Evolutionary conservation across 2,113 vertebrate genomes (phyloP).

Genomic region (Tinamus guttatus): DNA sequence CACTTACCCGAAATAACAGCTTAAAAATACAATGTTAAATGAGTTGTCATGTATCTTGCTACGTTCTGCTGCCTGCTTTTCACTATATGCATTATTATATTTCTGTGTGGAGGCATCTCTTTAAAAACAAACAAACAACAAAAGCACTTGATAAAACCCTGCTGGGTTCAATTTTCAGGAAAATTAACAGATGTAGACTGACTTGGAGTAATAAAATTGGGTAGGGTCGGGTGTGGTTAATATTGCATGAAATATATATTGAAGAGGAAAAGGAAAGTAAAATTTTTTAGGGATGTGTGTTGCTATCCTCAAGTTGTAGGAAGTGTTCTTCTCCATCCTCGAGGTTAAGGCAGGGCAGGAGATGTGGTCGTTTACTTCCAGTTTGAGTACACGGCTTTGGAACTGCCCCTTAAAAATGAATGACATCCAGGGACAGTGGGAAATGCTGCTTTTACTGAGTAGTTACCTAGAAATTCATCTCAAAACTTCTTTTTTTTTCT

Average conservation of each 20-base stretch:
- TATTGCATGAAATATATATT: neutral
- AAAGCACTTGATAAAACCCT: neutral
- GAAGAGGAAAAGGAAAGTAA: neutral
- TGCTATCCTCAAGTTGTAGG: neutral
- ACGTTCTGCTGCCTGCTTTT: neutral
- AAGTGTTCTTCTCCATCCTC: neutral
- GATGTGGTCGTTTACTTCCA: accelerated
- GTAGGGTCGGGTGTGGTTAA: neutral
- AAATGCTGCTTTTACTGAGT: neutral
- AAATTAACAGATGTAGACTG: neutral
- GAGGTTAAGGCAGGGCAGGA: neutral
- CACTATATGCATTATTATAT: neutral
- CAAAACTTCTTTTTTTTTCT: neutral
- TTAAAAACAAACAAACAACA: neutral
- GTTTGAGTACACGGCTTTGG: neutral
- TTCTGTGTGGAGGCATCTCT: neutral
- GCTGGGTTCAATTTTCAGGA: slow-evolving; percentile 14
- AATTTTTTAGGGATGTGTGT: neutral
- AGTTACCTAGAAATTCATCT: neutral
- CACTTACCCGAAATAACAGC: slow-evolving; percentile 3
- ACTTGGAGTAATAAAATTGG: neutral
- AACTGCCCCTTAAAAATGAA: neutral
- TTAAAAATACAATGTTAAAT: neutral
- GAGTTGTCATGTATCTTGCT: neutral
- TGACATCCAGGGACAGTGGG: accelerated